phyloP scores from a whole-genome alignment of 1,140 invertebrate species.

The Argopecten irradians region DNA sequence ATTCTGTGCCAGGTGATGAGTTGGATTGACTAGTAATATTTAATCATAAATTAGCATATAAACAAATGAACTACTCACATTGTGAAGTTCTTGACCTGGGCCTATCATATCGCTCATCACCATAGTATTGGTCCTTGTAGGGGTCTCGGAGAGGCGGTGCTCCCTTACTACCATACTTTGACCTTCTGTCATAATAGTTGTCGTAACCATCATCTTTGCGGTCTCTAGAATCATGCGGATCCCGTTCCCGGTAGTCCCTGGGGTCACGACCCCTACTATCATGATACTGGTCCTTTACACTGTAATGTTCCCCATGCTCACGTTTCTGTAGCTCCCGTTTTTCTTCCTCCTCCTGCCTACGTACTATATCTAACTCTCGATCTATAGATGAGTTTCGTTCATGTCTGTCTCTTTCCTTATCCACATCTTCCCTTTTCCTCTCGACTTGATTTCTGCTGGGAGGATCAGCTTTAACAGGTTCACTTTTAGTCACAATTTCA shows the following conservation, averaged over 20 bases:
- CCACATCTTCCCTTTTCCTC: conserved; percentile 35
- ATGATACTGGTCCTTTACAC: conserved; percentile 42
- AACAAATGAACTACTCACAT: conserved; percentile 29
- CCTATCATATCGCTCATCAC: conserved; percentile 68
- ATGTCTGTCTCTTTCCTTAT: conserved; percentile 38
- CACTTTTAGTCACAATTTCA: neutral
- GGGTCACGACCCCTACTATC: conserved; percentile 41
- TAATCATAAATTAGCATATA: neutral
- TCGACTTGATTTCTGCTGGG: conserved; percentile 21
- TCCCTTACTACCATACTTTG: conserved; percentile 50
- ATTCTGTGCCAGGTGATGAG: too few relatives aligned
- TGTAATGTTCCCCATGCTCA: conserved; percentile 2
- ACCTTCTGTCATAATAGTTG: conserved; percentile 52
- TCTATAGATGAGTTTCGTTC: conserved; percentile 48
- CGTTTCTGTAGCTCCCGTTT: neutral
- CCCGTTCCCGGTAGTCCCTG: conserved; percentile 45
- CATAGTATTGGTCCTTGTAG: conserved; percentile 55
- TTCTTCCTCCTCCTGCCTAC: conserved; percentile 48
- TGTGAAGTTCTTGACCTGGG: conserved; percentile 69
- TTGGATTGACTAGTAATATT: neutral
- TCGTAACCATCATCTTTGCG: conserved; percentile 38
- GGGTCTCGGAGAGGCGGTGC: conserved; percentile 40
- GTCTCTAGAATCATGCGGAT: conserved; percentile 43
- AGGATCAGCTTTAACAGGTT: neutral
- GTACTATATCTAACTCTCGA: conserved; percentile 52